Evolutionary conservation across 1,140 invertebrate genomes (phyloP).

Genomic region (Achatina immaculata): DNA sequence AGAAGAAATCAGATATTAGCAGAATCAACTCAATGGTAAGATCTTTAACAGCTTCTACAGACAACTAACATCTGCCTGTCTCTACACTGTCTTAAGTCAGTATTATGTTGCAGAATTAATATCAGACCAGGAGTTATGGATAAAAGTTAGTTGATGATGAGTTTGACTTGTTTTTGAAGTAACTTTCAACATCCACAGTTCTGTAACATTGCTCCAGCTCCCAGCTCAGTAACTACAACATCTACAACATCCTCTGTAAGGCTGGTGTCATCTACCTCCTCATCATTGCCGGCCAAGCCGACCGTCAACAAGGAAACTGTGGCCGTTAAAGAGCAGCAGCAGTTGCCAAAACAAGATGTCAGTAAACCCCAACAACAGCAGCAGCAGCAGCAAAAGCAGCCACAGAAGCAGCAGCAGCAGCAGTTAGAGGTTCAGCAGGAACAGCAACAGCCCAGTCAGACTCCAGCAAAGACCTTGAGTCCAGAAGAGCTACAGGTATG

Average conservation of each 20-base stretch:
- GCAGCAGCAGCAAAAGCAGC: background rate
- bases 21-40: no score
- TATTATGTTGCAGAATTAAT: no score
- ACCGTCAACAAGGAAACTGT: background rate
- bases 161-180: no score
- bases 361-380: background rate
- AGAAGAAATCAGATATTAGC: no score
- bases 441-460: background rate
- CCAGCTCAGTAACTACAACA: background rate
- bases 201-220: conserved; percentile 34
- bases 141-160: no score
- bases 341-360: background rate
- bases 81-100: no score
- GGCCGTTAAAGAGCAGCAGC: conserved; percentile 12
- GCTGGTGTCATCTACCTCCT: background rate
- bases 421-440: background rate
- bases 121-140: no score
- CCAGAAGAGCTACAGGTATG: background rate
- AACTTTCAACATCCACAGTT: conserved; percentile 15
- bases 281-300: background rate
- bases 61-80: no score
- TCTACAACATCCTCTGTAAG: background rate
- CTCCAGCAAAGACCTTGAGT: background rate
- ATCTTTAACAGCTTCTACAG: no score
- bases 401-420: background rate